Base-by-base conservation (phyloP, 2,797 vertebrate species). In the Aldrovandia affinis region DNA sequence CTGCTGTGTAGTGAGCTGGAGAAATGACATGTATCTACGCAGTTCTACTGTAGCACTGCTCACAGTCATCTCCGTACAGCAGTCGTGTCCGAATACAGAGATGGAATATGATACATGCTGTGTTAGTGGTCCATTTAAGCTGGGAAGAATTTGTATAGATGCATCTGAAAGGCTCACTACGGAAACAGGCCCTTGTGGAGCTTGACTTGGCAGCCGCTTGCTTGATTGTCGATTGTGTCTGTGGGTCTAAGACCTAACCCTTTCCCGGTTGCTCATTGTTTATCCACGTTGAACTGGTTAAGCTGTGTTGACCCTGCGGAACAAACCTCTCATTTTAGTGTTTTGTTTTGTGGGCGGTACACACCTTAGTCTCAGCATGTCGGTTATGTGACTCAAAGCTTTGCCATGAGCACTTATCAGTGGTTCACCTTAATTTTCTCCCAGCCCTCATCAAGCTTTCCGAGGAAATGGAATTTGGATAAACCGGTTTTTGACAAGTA, bases 191-290 rank as follows among this genome's bases (percentile, higher is more conserved):
- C 57, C 55, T 83, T 82, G 81, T 25, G 61, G 78, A 52, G 44
- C n/a, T 47, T 12, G 42, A 20, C 42, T 47, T 83, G 83, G 83
- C 83, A 79, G 55, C 42, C 22, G 59, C 18, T 0, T 4, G 39
- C 55, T 50, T 73, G 33, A 73, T 33, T 73, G 68, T 42, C 39
- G 36, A 42, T 22, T 73, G 33, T 73, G 68, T 20, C 70, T 83
- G 75, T 59, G 9, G 42, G 47, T 47, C 75, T 50, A n/a, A 65
- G 75, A 47, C 39, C n/a, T 33, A 2, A 42, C 59, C 59, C 42
- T 54, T 63, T 83, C 77, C 83, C 65, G 83, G 73, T 63, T 63
- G 47, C 75, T 59, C 77, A 8, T 59, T 44, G 25, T 52, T 20
- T 25, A 42, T 77, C 42, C 73, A n/a, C 20, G 14, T 25, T n/a